Evolutionary conservation across 2,797 vertebrate genomes (phyloP), one percentile per base, ranked within the genome.

Genomic region (Lacerta viridis): DNA sequence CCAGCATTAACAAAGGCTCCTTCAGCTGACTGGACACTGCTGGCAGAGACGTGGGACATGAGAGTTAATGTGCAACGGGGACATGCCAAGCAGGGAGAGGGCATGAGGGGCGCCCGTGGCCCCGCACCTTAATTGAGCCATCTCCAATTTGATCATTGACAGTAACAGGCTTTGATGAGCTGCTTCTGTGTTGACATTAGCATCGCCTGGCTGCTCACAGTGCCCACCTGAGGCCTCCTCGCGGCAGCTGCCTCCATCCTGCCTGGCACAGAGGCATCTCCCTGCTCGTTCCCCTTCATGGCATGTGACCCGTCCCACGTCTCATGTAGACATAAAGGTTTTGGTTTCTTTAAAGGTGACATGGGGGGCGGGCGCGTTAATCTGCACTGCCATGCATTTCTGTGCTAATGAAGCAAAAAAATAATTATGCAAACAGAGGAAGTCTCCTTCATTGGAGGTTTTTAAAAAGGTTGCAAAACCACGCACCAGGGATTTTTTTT

Each of bases 111-210:
- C 84, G 79, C 66, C 86, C 36, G 11, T 46, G 11, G 55, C 2
- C 0, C 0, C 1, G 66, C 82, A 71, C 83, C 36, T 76, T 89
- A 81, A 55, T 83, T 91, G 46, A 61, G 9, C 76, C 87, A 4
- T 46, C 72, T 83, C 91, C 72, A 7, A 20, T 79, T 69, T 90
- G 85, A 81, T 74, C 1, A 36, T 75, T 94, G 88, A 91, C 0
- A 0, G 33, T 55, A 89, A 41, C 75, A 87, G 43, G 71, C 84
- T 91, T 91, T 87, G 89, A 85, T 93, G 88, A 89, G 88, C 81
- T 88, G 84, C 88, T 94, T 92, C 93, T 91, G 93, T 89, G 87
- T 89, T 93, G 90, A 92, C 88, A 78, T 88, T 92, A 69, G 80
- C 55, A 55, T 66, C 64, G 84, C 59, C 33, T 71, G 77, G 78